phyloP scores from a whole-genome alignment of 2,888 invertebrate genomes.

The Neoitamus cyanurus region DNA sequence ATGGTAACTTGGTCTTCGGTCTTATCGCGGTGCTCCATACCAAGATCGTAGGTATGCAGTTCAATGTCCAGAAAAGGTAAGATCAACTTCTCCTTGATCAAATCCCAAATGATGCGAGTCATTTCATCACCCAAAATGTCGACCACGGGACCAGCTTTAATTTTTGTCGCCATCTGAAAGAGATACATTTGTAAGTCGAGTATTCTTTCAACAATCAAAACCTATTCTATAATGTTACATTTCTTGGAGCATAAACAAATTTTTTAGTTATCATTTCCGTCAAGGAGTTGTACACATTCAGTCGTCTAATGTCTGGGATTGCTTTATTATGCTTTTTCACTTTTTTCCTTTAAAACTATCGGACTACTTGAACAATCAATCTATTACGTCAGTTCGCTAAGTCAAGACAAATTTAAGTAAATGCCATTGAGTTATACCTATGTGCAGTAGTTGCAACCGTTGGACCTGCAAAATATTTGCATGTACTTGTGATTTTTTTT shows the following conservation, averaged over 20 bases:
- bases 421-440: too few relatives aligned
- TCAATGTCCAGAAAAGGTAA: conserved; percentile 96
- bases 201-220: not conserved
- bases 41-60: conserved; percentile 92
- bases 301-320: too few relatives aligned
- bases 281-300: not conserved
- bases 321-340: too few relatives aligned
- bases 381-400: too few relatives aligned
- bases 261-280: not conserved
- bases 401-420: too few relatives aligned
- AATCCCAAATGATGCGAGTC: conserved; percentile 98
- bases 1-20: conserved; percentile 96
- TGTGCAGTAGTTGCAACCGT: too few relatives aligned
- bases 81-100: conserved; percentile 96
- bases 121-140: conserved; percentile 96
- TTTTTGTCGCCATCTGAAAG: conserved; percentile 69
- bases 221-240: not conserved
- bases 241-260: not conserved
- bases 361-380: too few relatives aligned
- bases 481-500: too few relatives aligned
- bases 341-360: too few relatives aligned
- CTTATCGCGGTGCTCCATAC: conserved; percentile 93
- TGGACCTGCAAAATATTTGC: too few relatives aligned
- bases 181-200: too few relatives aligned
- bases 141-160: conserved; percentile 87